Evolutionary conservation across 2,113 vertebrate genomes (phyloP).

Genomic region (Crotalus horridus): DNA sequence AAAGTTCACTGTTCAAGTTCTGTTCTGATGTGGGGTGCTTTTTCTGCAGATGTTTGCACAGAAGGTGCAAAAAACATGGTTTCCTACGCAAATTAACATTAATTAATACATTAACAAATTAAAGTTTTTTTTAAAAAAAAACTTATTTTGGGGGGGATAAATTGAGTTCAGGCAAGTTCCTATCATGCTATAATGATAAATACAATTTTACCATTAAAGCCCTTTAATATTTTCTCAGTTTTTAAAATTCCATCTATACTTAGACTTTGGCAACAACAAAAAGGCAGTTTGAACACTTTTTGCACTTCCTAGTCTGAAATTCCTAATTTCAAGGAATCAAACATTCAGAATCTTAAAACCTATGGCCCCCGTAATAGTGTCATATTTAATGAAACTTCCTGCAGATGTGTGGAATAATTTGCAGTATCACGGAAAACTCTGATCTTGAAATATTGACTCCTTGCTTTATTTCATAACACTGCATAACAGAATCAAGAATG

Average conservation of each 20-base stretch:
- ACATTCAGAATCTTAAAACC: background rate
- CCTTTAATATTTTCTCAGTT: background rate
- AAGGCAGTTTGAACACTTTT: background rate
- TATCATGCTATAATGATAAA: background rate
- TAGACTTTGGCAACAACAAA: background rate
- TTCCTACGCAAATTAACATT: background rate
- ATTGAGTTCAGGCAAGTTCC: background rate
- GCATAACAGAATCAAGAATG: background rate
- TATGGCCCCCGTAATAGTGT: background rate
- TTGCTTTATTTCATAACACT: background rate
- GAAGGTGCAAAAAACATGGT: background rate
- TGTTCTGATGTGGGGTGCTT: background rate
- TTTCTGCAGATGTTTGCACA: background rate
- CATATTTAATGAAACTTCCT: background rate
- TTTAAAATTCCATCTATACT: background rate
- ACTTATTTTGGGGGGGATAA: background rate
- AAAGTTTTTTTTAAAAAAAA: background rate
- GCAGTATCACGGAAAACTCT: background rate
- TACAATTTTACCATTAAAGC: background rate
- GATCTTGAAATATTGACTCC: background rate
- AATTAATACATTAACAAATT: background rate
- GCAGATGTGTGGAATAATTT: background rate
- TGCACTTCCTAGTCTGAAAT: background rate
- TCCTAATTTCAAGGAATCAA: background rate
- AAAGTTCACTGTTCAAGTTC: background rate